Evolutionary conservation across 2,797 vertebrate genomes (phyloP).

Genomic region (Etheostoma nigrum): DNA sequence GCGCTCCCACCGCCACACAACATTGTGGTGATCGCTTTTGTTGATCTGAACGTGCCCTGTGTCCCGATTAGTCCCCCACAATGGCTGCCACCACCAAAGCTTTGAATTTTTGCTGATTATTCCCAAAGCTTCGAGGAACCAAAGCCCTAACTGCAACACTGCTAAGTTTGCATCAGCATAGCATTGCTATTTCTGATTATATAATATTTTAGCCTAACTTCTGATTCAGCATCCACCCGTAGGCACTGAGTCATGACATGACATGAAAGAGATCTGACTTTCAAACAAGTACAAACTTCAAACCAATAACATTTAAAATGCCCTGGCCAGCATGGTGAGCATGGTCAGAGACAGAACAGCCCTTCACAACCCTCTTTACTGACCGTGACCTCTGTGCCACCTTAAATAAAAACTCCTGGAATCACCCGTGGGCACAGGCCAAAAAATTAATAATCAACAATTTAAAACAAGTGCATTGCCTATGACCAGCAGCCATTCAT

Average conservation of each 20-base stretch:
- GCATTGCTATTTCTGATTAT: background rate
- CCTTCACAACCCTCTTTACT: slow-evolving; percentile 29
- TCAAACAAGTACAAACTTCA: slow-evolving; percentile 22
- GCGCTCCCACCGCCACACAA: too few relatives aligned
- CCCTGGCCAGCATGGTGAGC: slow-evolving; percentile 18
- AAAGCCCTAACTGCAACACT: too few relatives aligned
- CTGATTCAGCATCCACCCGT: background rate
- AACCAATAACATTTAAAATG: slow-evolving; percentile 9
- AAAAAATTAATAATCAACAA: background rate
- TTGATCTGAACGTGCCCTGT: too few relatives aligned
- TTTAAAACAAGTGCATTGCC: background rate
- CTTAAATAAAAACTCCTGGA: too few relatives aligned
- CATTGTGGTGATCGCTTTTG: too few relatives aligned
- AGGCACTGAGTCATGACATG: background rate
- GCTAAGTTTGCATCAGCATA: background rate
- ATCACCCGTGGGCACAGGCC: too few relatives aligned
- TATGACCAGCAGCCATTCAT: too few relatives aligned
- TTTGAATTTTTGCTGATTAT: too few relatives aligned
- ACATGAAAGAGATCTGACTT: background rate
- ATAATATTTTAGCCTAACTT: background rate
- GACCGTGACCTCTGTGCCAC: background rate
- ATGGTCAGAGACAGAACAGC: slow-evolving; percentile 26
- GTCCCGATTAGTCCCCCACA: too few relatives aligned
- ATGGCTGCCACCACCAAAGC: too few relatives aligned
- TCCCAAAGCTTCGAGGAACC: too few relatives aligned